Evolutionary conservation across 1,140 invertebrate species (phyloP).

Genomic region (Pinna nobilis): DNA sequence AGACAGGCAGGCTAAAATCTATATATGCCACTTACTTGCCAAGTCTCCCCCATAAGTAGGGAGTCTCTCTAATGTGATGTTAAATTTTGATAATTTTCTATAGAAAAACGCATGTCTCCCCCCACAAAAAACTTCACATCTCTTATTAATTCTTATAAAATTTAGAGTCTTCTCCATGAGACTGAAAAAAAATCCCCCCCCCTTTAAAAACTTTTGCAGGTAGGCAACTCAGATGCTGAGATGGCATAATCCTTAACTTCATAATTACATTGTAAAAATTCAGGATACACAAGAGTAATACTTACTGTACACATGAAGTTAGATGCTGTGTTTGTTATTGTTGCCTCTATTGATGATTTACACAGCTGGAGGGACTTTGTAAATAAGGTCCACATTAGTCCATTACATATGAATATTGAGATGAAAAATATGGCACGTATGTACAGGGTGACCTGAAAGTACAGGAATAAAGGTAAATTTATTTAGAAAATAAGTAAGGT

Average conservation of each 20-base stretch:
- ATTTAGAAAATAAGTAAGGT: neutral
- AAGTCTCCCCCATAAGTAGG: too few relatives aligned
- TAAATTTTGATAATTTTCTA: neutral
- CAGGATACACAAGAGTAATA: neutral
- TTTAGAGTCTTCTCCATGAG: too few relatives aligned
- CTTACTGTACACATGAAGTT: conserved; percentile 75
- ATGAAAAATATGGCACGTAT: conserved; percentile 63
- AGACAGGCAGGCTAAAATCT: too few relatives aligned
- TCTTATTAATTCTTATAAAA: neutral
- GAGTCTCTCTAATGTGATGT: neutral
- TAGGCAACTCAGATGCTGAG: neutral
- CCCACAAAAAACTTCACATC: neutral
- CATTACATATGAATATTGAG: conserved; percentile 72
- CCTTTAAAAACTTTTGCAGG: neutral
- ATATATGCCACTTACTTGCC: too few relatives aligned
- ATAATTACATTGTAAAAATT: neutral
- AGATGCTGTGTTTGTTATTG: conserved; percentile 75
- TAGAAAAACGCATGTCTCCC: too few relatives aligned
- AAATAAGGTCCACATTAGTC: conserved; percentile 75
- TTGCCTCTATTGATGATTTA: conserved; percentile 74
- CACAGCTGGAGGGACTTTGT: conserved; percentile 73
- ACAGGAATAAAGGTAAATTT: neutral
- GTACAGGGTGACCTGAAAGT: conserved; percentile 41
- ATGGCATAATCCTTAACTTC: neutral
- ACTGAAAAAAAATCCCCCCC: neutral